A percentile compares a stretch with the other conserved stretches of the same genome.
phyloP scores from a whole-genome alignment of 1,140 invertebrate genomes.

The Drosophila pectinifera region DNA sequence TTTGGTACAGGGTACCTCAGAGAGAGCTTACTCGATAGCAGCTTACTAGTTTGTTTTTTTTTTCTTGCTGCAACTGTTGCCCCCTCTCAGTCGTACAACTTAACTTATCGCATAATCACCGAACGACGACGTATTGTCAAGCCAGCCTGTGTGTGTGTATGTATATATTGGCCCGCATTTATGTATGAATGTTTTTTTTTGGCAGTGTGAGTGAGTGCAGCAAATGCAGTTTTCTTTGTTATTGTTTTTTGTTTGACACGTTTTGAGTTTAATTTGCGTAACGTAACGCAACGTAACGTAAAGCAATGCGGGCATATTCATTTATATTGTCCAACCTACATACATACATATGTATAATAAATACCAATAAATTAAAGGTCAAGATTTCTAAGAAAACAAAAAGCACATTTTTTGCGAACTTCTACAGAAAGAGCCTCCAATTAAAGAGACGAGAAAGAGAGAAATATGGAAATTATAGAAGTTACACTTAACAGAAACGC shows the following conservation, averaged over 20 bases:
- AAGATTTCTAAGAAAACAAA: too few relatives aligned
- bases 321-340: not conserved
- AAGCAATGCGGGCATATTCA: constrained; percentile 2
- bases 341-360: too few relatives aligned
- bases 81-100: constrained; percentile 44
- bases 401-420: too few relatives aligned
- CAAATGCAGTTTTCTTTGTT: constrained; percentile 52
- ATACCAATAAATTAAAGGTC: not conserved
- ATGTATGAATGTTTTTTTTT: constrained; percentile 1
- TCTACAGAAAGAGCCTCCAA: too few relatives aligned
- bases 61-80: constrained; percentile 9
- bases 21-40: too few relatives aligned
- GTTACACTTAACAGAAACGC: not conserved
- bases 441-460: not conserved
- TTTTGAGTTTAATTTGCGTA: constrained; percentile 59
- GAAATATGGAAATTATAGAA: not conserved
- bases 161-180: constrained; percentile 24
- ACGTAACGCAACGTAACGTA: constrained; percentile 33
- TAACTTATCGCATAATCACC: constrained; percentile 70
- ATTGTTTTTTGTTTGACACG: constrained; percentile 63
- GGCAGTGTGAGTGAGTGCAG: constrained; percentile 8
- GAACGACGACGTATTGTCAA: constrained; percentile 49
- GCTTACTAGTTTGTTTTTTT: constrained; percentile 8
- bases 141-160: constrained; percentile 16
- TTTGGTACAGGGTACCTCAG: too few relatives aligned